These are phyloP conservation scores for Halcyon smyrnensis DNA, from an alignment of 2,797 vertebrate species.

Conservation along the genomic window DNA sequence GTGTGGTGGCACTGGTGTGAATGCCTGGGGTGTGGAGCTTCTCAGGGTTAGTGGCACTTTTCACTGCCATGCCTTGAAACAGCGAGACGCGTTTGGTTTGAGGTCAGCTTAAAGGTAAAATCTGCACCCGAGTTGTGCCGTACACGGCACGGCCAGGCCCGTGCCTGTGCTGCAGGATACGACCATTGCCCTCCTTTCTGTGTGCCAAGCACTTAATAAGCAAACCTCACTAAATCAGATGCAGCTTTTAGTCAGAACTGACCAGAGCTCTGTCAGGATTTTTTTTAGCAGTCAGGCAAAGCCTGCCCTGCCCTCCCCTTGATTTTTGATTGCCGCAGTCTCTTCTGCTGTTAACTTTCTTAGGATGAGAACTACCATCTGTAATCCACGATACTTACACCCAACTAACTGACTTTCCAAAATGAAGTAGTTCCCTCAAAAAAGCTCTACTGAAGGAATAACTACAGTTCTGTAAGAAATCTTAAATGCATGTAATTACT, in stretches of 20 bases:
- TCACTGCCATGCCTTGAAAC: background rate
- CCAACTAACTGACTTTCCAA: slow-evolving; percentile 6
- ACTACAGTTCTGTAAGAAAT: slow-evolving; percentile 31
- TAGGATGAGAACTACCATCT: background rate
- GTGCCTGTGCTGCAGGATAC: background rate
- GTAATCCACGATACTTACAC: background rate
- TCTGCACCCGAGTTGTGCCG: background rate
- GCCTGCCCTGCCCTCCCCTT: slow-evolving; percentile 1
- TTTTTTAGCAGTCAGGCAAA: slow-evolving; percentile 11
- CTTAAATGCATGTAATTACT: slow-evolving; percentile 29
- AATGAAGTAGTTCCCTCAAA: background rate
- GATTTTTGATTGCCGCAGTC: background rate
- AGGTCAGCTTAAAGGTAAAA: background rate
- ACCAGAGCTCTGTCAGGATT: background rate
- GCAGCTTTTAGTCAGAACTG: background rate
- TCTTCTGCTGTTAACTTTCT: slow-evolving; percentile 3
- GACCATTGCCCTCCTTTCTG: slow-evolving; percentile 24
- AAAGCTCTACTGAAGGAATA: slow-evolving; percentile 23
- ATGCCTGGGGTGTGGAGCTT: background rate
- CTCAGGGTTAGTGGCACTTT: background rate
- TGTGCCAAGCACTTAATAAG: slow-evolving; percentile 32
- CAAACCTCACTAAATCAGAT: background rate
- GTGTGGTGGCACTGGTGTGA: background rate
- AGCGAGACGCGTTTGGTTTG: fast-evolving
- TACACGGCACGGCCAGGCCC: background rate